A percentile compares a stretch with the other conserved stretches of the same genome.
These are phyloP conservation scores for Matsumurasca onukii DNA, from an alignment of 1,140 invertebrate species.

Conservation along the genomic window DNA sequence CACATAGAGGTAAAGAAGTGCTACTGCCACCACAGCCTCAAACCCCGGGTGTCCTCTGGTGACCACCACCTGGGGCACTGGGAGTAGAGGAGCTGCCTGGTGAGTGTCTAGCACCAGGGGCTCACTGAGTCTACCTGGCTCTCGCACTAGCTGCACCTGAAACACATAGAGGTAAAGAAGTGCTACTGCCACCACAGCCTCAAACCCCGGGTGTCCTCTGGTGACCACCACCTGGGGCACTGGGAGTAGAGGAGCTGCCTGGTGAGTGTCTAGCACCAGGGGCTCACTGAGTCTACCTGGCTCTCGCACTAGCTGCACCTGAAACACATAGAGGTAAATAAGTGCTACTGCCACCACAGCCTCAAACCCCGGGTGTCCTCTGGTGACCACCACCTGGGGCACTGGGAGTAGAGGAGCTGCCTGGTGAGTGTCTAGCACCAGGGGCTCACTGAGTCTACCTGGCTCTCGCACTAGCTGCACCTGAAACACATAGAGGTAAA, in stretches of 20 bases:
- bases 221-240: neutral
- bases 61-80: conserved; percentile 4
- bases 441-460: conserved; percentile 31
- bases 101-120: conserved; percentile 40
- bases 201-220: conserved; percentile 24
- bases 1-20: too few relatives aligned
- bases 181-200: conserved; percentile 9
- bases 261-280: conserved; percentile 40
- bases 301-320: conserved; percentile 19
- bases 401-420: conserved; percentile 27
- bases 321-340: too few relatives aligned
- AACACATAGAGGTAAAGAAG: too few relatives aligned
- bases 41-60: conserved; percentile 27
- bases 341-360: conserved; percentile 13
- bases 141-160: conserved; percentile 21
- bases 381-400: neutral
- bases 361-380: conserved; percentile 24
- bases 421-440: conserved; percentile 40
- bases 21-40: conserved; percentile 15
- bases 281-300: conserved; percentile 31
- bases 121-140: conserved; percentile 28
- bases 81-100: conserved; percentile 31
- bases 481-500: too few relatives aligned
- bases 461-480: conserved; percentile 18
- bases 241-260: conserved; percentile 28